phyloP scores from a whole-genome alignment of 2,113 vertebrate species.

The Platysternon megacephalum region DNA sequence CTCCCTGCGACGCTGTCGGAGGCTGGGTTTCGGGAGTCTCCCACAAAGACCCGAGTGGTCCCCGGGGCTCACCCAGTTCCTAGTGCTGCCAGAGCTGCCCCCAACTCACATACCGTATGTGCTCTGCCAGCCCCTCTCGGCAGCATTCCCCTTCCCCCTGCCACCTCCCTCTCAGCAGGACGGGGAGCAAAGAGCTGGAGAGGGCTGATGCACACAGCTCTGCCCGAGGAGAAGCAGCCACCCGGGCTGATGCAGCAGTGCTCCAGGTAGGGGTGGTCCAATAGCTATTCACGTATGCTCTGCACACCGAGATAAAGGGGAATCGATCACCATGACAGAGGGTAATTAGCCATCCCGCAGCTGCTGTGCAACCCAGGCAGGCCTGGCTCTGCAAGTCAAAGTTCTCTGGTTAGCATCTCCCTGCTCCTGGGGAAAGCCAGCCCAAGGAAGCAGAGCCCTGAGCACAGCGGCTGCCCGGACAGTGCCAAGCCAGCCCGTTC shows the following conservation, averaged over 20 bases:
- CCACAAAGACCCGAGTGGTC: not conserved
- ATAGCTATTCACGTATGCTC: not conserved
- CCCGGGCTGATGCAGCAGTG: not conserved
- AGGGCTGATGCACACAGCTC: not conserved
- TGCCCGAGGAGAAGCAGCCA: not conserved
- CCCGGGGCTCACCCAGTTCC: not conserved
- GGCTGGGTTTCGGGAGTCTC: not conserved
- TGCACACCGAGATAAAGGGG: not conserved
- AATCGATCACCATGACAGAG: not conserved
- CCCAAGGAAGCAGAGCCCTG: not conserved
- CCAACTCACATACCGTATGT: too few species aligned
- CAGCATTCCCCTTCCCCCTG: not conserved
- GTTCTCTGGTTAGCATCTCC: not conserved
- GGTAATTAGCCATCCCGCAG: not conserved
- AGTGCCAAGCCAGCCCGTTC: not conserved
- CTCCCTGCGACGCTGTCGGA: not conserved
- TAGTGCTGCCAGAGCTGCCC: too few species aligned
- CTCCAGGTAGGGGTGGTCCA: too few species aligned
- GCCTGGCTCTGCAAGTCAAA: too few species aligned
- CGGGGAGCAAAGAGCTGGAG: not conserved
- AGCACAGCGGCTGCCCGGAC: too few species aligned
- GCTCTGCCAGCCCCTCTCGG: not conserved
- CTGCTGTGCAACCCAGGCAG: not conserved
- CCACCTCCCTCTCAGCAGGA: not conserved
- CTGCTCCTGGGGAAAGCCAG: not conserved